Conservation (phyloP, 1,140 invertebrate genomes). For the Drosophila punjabiensis region DNA sequence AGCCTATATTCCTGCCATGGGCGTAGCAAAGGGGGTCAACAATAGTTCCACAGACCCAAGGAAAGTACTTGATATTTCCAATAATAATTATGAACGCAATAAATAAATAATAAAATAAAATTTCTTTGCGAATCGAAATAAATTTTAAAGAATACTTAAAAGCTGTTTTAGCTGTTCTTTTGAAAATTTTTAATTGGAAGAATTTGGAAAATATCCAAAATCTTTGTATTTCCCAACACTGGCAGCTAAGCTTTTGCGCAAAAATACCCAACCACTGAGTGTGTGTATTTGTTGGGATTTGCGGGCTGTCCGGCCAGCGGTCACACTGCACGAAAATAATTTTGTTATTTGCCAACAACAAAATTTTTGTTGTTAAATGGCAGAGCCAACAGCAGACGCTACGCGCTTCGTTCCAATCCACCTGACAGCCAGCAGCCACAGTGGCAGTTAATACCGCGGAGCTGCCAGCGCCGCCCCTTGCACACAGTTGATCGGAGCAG, state of each 20-base stretch:
- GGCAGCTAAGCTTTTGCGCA: not conserved
- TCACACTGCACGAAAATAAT: constrained; percentile 40
- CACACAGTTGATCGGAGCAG: constrained; percentile 13
- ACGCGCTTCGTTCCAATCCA: constrained; percentile 31
- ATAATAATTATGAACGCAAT: no score
- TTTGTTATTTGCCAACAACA: constrained; percentile 47
- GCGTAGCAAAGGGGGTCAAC: not conserved
- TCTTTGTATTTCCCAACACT: not conserved
- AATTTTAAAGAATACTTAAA: no score
- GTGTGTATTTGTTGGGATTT: constrained; percentile 34
- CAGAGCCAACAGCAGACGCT: constrained; percentile 26
- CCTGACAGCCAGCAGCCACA: constrained; percentile 21
- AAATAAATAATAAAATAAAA: no score
- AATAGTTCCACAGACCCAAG: not conserved
- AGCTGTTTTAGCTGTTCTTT: no score
- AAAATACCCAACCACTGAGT: not conserved
- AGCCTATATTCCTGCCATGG: not conserved
- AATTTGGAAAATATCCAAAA: not conserved
- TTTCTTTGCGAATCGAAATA: no score
- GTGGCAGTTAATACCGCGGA: constrained; percentile 39
- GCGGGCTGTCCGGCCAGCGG: not conserved
- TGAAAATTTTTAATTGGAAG: no score
- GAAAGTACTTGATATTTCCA: no score
- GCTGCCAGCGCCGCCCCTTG: constrained; percentile 16
- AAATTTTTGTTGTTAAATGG: constrained; percentile 49